Conservation (phyloP, 1,140 invertebrate genomes). For the Geopemphigus sp. region DNA sequence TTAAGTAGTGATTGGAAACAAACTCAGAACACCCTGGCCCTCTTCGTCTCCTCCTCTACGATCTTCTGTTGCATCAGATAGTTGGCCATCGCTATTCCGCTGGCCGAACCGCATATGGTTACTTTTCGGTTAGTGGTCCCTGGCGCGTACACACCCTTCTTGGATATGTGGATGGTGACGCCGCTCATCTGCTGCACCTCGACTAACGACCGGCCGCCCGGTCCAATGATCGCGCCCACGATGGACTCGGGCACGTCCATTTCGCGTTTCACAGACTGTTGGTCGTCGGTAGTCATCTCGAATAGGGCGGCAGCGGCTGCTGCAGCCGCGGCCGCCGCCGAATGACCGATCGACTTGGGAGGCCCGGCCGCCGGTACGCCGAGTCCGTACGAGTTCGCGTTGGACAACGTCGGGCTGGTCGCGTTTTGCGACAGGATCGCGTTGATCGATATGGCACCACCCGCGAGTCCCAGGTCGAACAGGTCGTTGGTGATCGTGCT, state of each 20-base stretch:
- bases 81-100: constrained; percentile 84
- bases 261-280: constrained; percentile 77
- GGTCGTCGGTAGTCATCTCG: constrained; percentile 82
- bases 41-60: constrained; percentile 89
- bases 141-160: constrained; percentile 95
- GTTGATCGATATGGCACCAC: constrained; percentile 39
- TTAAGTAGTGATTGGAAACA: neutral
- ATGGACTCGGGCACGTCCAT: constrained; percentile 91
- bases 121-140: constrained; percentile 96
- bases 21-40: constrained; percentile 56
- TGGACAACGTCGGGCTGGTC: constrained; percentile 23
- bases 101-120: constrained; percentile 84
- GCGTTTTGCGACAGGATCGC: constrained; percentile 32
- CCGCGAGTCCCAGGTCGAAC: constrained; percentile 25
- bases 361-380: constrained; percentile 4
- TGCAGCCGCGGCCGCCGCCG: neutral
- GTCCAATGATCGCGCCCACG: constrained; percentile 92
- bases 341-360: neutral
- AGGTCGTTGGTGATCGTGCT: constrained; percentile 34
- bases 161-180: constrained; percentile 96
- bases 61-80: constrained; percentile 95
- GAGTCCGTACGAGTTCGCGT: constrained; percentile 38
- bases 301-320: constrained; percentile 44
- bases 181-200: constrained; percentile 96
- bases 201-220: constrained; percentile 89